Percentiles rank a stretch among this genome's conserved stretches.
Evolutionary conservation across 2,888 invertebrate species (phyloP).

Genomic region (Euzetes globulus): DNA sequence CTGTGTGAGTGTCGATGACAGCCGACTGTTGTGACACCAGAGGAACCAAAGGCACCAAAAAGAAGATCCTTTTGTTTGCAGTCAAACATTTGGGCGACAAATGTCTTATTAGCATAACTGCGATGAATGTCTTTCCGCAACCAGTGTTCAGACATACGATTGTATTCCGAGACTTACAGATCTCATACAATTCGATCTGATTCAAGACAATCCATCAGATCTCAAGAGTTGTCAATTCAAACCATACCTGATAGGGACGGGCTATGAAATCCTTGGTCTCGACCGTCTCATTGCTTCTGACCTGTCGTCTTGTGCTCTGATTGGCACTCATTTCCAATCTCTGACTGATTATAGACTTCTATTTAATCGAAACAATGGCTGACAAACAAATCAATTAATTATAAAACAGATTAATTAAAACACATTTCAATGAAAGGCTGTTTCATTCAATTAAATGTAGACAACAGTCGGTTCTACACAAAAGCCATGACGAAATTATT

Average conservation of each 20-base stretch:
- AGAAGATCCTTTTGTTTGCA: slow-evolving; percentile 66
- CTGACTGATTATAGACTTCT: background rate
- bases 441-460: background rate
- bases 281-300: background rate
- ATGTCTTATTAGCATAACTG: slow-evolving; percentile 65
- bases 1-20: slow-evolving; percentile 48
- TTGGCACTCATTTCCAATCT: background rate
- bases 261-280: slow-evolving; percentile 26
- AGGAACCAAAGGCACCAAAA: slow-evolving; percentile 56
- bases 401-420: no score
- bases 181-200: slow-evolving; percentile 65
- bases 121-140: slow-evolving; percentile 87
- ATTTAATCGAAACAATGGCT: no score
- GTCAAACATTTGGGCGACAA: slow-evolving; percentile 49
- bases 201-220: no score
- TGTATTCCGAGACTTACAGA: slow-evolving; percentile 64
- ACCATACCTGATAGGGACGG: slow-evolving; percentile 28
- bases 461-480: background rate
- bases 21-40: slow-evolving; percentile 48
- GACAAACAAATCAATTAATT: no score
- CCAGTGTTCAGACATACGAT: slow-evolving; percentile 90
- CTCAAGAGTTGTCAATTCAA: no score
- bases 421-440: background rate
- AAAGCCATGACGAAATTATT: background rate
- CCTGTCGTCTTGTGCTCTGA: slow-evolving; percentile 8